These are phyloP conservation scores for Deilephila porcellus DNA, from an alignment of 2,888 invertebrate genomes.

Conservation along the genomic window DNA sequence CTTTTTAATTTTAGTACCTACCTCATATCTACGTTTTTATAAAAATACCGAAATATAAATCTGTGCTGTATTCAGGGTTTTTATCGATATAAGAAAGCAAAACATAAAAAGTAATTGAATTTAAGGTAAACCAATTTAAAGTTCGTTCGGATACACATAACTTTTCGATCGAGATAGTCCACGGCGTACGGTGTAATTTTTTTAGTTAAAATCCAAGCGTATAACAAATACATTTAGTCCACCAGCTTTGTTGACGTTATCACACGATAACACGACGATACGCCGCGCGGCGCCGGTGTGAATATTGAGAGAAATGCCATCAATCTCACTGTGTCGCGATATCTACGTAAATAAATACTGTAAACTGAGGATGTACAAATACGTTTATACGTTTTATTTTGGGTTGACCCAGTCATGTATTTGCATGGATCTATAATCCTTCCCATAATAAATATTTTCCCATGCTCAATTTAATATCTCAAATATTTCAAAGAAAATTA, in stretches of 20 bases:
- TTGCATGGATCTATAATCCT: neutral
- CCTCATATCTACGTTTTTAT: no score
- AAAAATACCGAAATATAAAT: no score
- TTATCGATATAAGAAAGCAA: neutral
- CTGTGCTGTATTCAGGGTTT: no score
- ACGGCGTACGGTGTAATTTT: slow-evolving; percentile 17
- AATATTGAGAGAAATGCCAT: neutral
- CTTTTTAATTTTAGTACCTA: neutral
- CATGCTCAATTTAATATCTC: neutral
- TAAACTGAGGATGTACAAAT: neutral
- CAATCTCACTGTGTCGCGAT: neutral
- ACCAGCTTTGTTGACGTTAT: slow-evolving; percentile 28
- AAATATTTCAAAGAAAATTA: no score
- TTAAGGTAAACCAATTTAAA: neutral
- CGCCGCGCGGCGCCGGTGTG: neutral
- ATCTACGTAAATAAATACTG: slow-evolving; percentile 5
- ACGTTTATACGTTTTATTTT: neutral
- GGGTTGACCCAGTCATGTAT: neutral
- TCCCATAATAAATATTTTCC: neutral
- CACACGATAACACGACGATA: slow-evolving; percentile 34
- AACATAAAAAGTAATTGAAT: slow-evolving; percentile 2
- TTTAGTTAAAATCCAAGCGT: neutral
- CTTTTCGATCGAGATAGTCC: slow-evolving; percentile 30
- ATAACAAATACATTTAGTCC: slow-evolving; percentile 5
- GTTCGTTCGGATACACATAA: slow-evolving; percentile 21